These are phyloP conservation scores for Odontomachus brunneus DNA, from an alignment of 1,140 invertebrate genomes.

Conservation along the genomic window DNA sequence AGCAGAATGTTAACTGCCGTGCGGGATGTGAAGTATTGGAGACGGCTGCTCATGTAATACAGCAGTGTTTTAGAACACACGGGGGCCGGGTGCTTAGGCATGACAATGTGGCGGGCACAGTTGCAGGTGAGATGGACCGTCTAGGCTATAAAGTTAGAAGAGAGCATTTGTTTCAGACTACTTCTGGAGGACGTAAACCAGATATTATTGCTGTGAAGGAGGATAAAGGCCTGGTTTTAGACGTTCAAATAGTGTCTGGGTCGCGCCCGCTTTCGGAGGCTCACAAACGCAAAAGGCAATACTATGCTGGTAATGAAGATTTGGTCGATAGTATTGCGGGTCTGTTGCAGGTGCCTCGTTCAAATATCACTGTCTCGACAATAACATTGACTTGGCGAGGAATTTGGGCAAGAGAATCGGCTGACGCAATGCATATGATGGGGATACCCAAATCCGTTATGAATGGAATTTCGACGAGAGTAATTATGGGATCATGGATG, in stretches of 20 bases:
- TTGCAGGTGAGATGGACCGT: conserved; percentile 14
- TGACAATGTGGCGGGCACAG: conserved; percentile 46
- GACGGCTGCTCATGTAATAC: conserved; percentile 78
- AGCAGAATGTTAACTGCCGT: conserved; percentile 60
- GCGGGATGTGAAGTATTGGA: conserved; percentile 74
- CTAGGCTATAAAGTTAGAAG: conserved; percentile 26
- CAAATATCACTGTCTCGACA: not conserved
- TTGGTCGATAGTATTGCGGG: not conserved
- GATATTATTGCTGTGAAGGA: conserved; percentile 5
- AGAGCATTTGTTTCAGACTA: conserved; percentile 46
- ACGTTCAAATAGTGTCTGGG: conserved; percentile 59
- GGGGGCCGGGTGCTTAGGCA: conserved; percentile 78
- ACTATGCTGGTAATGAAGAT: conserved; percentile 40
- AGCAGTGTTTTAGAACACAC: conserved; percentile 79
- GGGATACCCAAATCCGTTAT: not conserved
- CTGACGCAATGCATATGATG: not conserved
- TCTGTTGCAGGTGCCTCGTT: not conserved
- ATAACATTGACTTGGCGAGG: conserved; percentile 57
- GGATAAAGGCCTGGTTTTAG: conserved; percentile 8
- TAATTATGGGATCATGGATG: conserved; percentile 51
- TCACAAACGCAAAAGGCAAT: conserved; percentile 11
- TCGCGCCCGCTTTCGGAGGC: not conserved
- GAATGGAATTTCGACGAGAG: conserved; percentile 42
- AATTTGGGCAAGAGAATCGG: conserved; percentile 39
- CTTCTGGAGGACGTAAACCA: conserved; percentile 21